Conservation (phyloP, 2,888 invertebrate species). For the Nemotelus pantherinus region DNA sequence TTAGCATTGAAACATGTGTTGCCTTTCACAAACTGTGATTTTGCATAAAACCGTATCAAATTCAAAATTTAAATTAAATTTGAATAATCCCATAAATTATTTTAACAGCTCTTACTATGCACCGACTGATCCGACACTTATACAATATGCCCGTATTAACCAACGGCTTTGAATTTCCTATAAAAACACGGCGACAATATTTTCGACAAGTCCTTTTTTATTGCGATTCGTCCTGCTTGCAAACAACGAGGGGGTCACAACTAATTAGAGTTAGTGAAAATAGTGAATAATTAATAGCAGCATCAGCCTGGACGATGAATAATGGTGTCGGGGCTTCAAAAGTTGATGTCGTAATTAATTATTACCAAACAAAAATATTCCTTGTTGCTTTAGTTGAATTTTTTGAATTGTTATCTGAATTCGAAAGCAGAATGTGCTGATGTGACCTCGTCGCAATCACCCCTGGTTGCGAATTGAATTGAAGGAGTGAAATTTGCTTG, state of each 20-base stretch:
- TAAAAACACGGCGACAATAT: neutral
- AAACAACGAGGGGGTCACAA: slow-evolving; percentile 24
- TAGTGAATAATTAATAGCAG: slow-evolving; percentile 1
- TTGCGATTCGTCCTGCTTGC: neutral
- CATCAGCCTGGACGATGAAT: neutral
- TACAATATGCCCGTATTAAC: slow-evolving; percentile 4
- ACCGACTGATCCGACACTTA: neutral
- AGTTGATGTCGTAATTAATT: slow-evolving; percentile 34
- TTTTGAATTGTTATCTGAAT: neutral
- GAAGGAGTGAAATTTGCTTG: slow-evolving; percentile 19
- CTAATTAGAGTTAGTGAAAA: slow-evolving; percentile 20
- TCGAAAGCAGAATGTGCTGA: neutral
- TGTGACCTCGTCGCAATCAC: too few species aligned
- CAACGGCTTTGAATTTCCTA: neutral
- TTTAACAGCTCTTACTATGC: neutral
- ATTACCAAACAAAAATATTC: neutral
- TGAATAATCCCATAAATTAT: slow-evolving; percentile 45
- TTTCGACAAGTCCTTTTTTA: neutral
- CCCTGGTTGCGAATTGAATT: too few species aligned
- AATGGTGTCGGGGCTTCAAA: neutral
- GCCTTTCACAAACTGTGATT: slow-evolving; percentile 40
- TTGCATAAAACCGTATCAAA: slow-evolving; percentile 45
- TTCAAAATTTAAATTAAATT: slow-evolving; percentile 45
- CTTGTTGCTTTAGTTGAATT: too few species aligned
- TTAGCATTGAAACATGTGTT: slow-evolving; percentile 43